Evolutionary conservation across 2,113 vertebrate genomes (phyloP).

Genomic region (Spilogale gracilis): DNA sequence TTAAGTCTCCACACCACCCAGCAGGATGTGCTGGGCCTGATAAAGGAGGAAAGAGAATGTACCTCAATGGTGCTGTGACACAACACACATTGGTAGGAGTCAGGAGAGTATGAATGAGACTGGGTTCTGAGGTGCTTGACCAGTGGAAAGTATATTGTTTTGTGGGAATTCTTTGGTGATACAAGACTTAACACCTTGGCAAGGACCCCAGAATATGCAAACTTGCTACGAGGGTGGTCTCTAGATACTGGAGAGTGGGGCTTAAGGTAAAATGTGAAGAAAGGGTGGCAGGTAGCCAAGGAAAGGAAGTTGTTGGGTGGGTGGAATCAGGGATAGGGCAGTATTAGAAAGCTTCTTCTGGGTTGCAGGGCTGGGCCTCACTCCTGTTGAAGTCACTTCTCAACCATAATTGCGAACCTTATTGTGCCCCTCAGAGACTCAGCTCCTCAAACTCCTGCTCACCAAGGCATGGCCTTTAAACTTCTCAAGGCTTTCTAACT

Average conservation of each 20-base stretch:
- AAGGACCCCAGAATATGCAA: neutral
- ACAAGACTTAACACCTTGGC: neutral
- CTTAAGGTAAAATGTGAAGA: neutral
- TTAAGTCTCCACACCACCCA: neutral
- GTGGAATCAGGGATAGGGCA: neutral
- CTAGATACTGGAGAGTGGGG: neutral
- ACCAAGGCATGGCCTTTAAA: neutral
- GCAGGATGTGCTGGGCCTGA: neutral
- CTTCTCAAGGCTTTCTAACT: neutral
- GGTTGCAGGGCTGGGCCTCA: neutral
- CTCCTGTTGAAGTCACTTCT: neutral
- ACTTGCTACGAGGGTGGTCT: neutral
- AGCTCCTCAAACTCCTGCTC: neutral
- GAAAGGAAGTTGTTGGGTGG: neutral
- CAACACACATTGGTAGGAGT: neutral
- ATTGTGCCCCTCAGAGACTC: neutral
- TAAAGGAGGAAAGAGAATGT: neutral
- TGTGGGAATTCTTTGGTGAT: neutral
- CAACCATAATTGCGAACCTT: neutral
- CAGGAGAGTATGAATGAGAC: neutral
- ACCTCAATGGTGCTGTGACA: neutral
- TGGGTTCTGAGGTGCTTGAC: neutral
- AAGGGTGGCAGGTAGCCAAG: neutral
- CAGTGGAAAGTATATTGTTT: neutral
- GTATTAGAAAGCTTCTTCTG: neutral